These are phyloP conservation scores for Valencia hispanica DNA, from an alignment of 2,797 vertebrate species.

Conservation along the genomic window DNA sequence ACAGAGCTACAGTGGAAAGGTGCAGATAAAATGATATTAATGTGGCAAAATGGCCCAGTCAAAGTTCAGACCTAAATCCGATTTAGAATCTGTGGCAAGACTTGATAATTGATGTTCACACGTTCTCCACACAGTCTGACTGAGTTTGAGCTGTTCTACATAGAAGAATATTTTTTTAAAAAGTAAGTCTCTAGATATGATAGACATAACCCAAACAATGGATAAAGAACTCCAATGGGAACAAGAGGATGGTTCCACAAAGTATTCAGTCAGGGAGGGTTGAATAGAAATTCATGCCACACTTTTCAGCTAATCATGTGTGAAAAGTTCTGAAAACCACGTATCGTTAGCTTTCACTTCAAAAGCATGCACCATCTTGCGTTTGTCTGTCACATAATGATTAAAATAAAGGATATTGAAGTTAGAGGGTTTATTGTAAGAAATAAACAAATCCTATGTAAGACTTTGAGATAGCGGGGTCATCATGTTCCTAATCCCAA, in stretches of 20 bases:
- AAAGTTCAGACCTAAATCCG: not conserved
- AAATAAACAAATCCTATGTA: not conserved
- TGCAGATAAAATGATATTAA: not conserved
- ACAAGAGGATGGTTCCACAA: too few species aligned
- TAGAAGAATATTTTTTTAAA: too few species aligned
- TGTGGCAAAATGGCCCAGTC: not conserved
- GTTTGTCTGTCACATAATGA: not conserved
- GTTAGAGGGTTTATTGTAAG: not conserved
- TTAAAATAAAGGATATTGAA: not conserved
- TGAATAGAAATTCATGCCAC: not conserved
- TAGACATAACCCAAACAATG: not conserved
- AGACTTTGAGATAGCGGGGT: too few species aligned
- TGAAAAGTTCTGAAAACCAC: not conserved
- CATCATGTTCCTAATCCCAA: slow-evolving; percentile 1
- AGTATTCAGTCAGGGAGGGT: not conserved
- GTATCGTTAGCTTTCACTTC: not conserved
- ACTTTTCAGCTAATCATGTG: not conserved
- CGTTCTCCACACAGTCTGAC: too few species aligned
- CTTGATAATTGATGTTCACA: too few species aligned
- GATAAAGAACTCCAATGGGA: not conserved
- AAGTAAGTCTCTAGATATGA: too few species aligned
- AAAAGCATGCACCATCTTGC: not conserved
- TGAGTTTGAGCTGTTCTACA: not conserved
- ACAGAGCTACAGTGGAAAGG: not conserved
- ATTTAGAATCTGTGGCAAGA: not conserved